Evolutionary conservation across 2,113 vertebrate species (phyloP).

Genomic region (Dryoscopus gambensis): DNA sequence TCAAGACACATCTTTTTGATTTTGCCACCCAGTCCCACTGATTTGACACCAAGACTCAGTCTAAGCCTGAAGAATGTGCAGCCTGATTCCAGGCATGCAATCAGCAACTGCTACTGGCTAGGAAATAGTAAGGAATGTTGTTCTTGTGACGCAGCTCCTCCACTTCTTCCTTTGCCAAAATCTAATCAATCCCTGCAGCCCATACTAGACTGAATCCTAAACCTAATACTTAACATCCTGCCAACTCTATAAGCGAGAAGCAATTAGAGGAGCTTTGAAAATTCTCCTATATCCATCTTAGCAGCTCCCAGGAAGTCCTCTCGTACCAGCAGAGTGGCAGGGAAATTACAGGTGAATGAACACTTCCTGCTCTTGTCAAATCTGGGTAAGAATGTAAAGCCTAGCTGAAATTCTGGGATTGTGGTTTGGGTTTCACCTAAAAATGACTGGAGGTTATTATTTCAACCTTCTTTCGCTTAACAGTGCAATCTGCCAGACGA

Average conservation of each 20-base stretch:
- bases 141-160: background rate
- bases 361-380: background rate
- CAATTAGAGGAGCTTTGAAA: background rate
- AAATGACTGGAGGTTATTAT: background rate
- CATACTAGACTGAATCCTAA: background rate
- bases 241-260: background rate
- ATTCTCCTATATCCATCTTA: background rate
- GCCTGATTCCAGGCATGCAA: background rate
- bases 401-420: background rate
- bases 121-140: background rate
- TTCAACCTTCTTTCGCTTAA: background rate
- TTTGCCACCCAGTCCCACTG: background rate
- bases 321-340: background rate
- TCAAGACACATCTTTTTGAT: background rate
- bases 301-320: background rate
- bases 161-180: background rate
- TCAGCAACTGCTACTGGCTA: background rate
- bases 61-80: background rate
- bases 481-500: background rate
- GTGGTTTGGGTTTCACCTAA: background rate
- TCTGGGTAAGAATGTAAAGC: background rate
- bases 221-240: background rate
- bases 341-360: background rate
- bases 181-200: background rate
- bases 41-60: background rate